phyloP scores from a whole-genome alignment of 2,888 invertebrate genomes.

The Sphecodes monilicornis region DNA sequence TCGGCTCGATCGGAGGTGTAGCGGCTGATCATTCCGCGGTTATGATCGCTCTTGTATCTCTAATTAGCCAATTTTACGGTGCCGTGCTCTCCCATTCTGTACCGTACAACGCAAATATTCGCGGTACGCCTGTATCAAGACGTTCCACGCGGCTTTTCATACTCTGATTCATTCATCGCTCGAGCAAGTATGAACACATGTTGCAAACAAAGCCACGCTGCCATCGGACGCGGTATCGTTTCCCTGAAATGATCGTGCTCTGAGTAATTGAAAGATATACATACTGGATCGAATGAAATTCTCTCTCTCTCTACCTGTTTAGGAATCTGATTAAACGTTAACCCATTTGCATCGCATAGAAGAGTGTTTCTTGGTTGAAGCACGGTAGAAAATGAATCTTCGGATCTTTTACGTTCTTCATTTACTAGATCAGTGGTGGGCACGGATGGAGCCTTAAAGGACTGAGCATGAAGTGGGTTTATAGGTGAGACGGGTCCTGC shows the following conservation, averaged over 20 bases:
- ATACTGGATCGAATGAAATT: background rate
- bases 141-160: conserved; percentile 33
- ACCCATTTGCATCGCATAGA: background rate
- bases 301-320: background rate
- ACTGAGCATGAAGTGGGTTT: too few species aligned
- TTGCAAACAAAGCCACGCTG: background rate
- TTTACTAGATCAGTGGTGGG: too few species aligned
- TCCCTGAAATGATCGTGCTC: background rate
- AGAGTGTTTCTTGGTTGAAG: too few species aligned
- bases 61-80: conserved; percentile 71
- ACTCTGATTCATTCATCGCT: conserved; percentile 48
- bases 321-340: background rate
- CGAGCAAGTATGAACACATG: conserved; percentile 6
- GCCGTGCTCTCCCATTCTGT: conserved; percentile 39
- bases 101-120: conserved; percentile 57
- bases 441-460: too few species aligned
- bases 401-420: too few species aligned
- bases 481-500: too few species aligned
- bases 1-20: background rate
- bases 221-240: background rate
- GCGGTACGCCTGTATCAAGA: background rate
- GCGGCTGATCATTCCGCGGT: conserved; percentile 32
- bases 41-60: conserved; percentile 51
- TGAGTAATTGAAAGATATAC: background rate
- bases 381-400: too few species aligned